Conservation (phyloP, 2,888 invertebrate genomes). For the Seladonia tumulorum region DNA sequence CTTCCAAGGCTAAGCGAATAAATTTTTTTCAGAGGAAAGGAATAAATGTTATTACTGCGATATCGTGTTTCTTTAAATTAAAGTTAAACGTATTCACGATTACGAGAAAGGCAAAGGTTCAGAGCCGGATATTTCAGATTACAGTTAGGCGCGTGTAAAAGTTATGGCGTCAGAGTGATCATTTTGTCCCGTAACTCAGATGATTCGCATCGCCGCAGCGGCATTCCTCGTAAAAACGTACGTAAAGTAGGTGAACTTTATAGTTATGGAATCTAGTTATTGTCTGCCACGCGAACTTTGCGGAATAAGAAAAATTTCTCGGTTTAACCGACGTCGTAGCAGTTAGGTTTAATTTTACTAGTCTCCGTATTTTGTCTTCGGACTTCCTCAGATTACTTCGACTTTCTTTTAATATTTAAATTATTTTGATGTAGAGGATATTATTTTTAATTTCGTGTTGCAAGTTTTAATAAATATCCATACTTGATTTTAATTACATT, state of each 20-base stretch:
- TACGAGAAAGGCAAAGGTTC: not conserved
- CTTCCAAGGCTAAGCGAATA: not conserved
- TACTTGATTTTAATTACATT: not conserved
- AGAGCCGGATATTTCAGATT: not conserved
- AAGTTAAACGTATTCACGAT: not conserved
- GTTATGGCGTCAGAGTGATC: not conserved
- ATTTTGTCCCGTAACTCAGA: not conserved
- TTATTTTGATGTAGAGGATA: not conserved
- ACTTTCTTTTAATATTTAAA: not conserved
- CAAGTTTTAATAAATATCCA: not conserved
- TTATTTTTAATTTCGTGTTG: not conserved
- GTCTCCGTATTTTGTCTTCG: not conserved
- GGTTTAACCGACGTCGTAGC: not conserved
- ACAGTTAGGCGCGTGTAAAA: not conserved
- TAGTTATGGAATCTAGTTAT: not conserved
- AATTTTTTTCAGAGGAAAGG: not conserved
- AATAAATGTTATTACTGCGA: not conserved
- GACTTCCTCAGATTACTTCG: no score
- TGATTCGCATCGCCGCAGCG: not conserved
- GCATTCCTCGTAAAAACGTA: not conserved
- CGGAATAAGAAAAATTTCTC: not conserved
- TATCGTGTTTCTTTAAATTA: not conserved
- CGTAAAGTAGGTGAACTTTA: constrained; percentile 2
- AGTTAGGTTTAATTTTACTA: not conserved
- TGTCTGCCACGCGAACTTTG: not conserved